These are phyloP conservation scores for Nemotelus pantherinus DNA, from an alignment of 2,888 invertebrate species.

Conservation along the genomic window DNA sequence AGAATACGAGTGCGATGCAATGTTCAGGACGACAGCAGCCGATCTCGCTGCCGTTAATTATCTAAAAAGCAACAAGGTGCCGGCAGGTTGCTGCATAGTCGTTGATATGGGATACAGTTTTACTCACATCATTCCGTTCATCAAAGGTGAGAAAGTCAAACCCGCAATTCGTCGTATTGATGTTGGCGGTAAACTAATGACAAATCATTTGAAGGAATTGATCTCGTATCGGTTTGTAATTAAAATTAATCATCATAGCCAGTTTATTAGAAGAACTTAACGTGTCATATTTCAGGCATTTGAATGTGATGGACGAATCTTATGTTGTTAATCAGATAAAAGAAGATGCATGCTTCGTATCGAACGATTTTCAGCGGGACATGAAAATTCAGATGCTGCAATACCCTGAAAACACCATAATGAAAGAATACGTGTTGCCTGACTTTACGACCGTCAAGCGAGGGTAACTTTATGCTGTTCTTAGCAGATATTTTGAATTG, in stretches of 20 bases:
- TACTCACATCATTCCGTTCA: conserved; percentile 92
- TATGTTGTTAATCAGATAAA: conserved; percentile 98
- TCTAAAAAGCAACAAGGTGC: conserved; percentile 67
- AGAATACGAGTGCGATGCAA: conserved; percentile 89
- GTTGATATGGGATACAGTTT: conserved; percentile 97
- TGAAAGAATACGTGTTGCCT: conserved; percentile 92
- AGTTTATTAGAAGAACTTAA: not conserved
- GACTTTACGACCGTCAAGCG: conserved; percentile 91
- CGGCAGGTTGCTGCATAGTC: conserved; percentile 78
- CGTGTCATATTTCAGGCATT: conserved; percentile 70
- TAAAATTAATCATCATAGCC: not conserved
- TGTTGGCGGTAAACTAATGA: conserved; percentile 95
- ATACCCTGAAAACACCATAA: conserved; percentile 74
- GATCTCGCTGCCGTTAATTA: conserved; percentile 77
- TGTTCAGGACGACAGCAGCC: conserved; percentile 82
- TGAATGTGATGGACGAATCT: conserved; percentile 99
- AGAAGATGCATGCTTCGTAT: conserved; percentile 96
- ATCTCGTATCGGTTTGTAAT: conserved; percentile 80
- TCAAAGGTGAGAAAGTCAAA: conserved; percentile 77
- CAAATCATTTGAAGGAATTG: conserved; percentile 97
- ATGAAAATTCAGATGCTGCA: conserved; percentile 74
- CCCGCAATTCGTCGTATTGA: conserved; percentile 85
- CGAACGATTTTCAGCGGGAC: conserved; percentile 82
- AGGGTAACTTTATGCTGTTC: conserved; percentile 68
- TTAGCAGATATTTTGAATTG: no score